phyloP scores from a whole-genome alignment of 1,140 invertebrate genomes.

The Harpegnathos saltator region DNA sequence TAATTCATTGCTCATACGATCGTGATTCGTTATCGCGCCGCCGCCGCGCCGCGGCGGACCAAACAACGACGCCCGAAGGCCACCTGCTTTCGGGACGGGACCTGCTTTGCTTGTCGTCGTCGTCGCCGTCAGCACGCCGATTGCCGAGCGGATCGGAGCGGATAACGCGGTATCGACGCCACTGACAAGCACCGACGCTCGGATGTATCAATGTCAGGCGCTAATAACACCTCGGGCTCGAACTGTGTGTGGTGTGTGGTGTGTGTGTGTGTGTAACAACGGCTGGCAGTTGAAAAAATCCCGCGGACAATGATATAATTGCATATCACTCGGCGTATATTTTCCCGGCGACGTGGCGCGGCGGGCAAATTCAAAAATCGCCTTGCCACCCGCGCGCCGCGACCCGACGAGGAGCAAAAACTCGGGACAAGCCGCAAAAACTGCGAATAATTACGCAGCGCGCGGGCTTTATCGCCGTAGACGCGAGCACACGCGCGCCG shows the following conservation, averaged over 20 bases:
- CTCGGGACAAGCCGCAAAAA: slow-evolving; percentile 5
- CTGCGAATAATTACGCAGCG: neutral
- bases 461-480: slow-evolving; percentile 6
- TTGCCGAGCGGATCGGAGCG: slow-evolving; percentile 25
- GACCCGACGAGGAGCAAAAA: neutral
- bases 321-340: slow-evolving; percentile 79
- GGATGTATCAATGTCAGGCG: slow-evolving; percentile 83
- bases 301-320: slow-evolving; percentile 85
- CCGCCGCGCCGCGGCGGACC: slow-evolving; percentile 12
- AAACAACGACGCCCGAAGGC: neutral
- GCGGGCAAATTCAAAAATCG: slow-evolving; percentile 16
- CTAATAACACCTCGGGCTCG: slow-evolving; percentile 82
- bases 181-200: slow-evolving; percentile 56
- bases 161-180: slow-evolving; percentile 43
- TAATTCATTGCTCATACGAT: slow-evolving; percentile 21
- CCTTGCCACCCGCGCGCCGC: neutral
- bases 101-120: too few species aligned
- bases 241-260: too few species aligned
- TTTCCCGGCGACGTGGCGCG: slow-evolving; percentile 77
- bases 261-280: too few species aligned
- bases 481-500: too few species aligned
- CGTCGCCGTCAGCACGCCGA: too few species aligned
- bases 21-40: slow-evolving; percentile 3
- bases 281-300: slow-evolving; percentile 80
- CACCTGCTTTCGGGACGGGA: slow-evolving; percentile 16